Evolutionary conservation across 2,797 vertebrate species (phyloP), one percentile per base, ranked within the genome.

Genomic region (Semaprochilodus insignis): DNA sequence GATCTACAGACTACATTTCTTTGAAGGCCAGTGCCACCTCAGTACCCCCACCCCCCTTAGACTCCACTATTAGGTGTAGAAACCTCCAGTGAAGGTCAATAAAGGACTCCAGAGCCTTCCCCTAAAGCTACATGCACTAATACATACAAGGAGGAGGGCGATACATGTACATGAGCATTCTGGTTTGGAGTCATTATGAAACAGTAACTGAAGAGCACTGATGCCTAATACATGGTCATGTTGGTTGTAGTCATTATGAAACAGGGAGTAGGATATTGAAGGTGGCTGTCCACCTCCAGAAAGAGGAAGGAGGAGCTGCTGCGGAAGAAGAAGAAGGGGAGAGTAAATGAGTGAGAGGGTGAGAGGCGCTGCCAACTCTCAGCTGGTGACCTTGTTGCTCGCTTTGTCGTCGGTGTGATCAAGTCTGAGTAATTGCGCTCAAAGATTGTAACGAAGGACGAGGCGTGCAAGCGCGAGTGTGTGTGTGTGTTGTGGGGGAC

Each of bases 341-440:
- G 67, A 73, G 74, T 34, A 31, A 84, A 84, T 84, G 60, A 84
- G 59, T 66, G 66, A 31, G 78, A 72, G 48, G 74, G 74, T 77
- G 74, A 65, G 66, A 15, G 19, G 65, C n/a, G 17, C 78, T 36
- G 83, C 44, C 83, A 81, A 62, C 70, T 69, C 60, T 74, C 74
- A 67, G 40, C 69, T 74, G 23, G 14, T 78, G 75, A 74, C 83
- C 74, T 81, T 85, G 80, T 8, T 52, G 36, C 44, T 52, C 59
- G 60, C 65, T 62, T 81, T 74, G 73, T 78, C 10, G 44, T 55
- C 73, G 52, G 34, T 81, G 80, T 66, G 66, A 84, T 62, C 51
- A 78, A 23, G 59, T 40, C 76, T 78, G 79, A 78, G 79, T 81
- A 81, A 85, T 81, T 81, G 52, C 74, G 10, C 52, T 79, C 70